Conservation (phyloP, 2,113 vertebrate genomes). For the Cheirogaleus medius region DNA sequence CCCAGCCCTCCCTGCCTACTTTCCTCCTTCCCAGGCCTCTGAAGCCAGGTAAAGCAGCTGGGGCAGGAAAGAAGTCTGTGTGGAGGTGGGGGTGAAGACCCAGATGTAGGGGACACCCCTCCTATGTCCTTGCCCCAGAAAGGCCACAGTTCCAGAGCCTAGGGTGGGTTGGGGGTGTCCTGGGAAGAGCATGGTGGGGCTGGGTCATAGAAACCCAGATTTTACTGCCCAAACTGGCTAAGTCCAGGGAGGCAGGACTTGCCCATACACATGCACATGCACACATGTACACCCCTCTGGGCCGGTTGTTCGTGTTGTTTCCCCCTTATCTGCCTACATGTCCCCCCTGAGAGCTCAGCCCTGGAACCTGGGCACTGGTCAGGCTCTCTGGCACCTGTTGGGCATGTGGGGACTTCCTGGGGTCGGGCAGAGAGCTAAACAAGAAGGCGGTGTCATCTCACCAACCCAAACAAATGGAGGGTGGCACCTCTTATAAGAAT, state of each 20-base stretch:
- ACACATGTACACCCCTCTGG: not conserved
- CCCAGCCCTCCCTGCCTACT: not conserved
- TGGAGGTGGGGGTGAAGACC: not conserved
- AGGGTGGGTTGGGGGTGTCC: not conserved
- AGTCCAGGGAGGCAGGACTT: not conserved
- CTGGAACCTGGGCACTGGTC: not conserved
- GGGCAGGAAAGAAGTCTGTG: not conserved
- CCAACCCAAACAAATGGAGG: not conserved
- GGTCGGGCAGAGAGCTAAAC: not conserved
- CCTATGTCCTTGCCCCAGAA: not conserved
- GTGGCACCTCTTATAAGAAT: not conserved
- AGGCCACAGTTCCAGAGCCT: not conserved
- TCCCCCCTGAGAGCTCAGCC: not conserved
- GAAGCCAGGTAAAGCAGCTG: slow-evolving; percentile 22
- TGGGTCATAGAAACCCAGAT: not conserved
- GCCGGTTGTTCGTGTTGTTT: not conserved
- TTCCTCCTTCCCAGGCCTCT: not conserved
- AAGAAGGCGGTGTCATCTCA: not conserved
- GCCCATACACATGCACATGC: rapidly evolving
- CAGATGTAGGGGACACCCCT: not conserved
- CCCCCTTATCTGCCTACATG: not conserved
- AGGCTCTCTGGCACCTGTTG: not conserved
- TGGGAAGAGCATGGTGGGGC: not conserved
- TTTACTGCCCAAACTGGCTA: not conserved
- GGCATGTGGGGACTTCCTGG: not conserved